Evolutionary conservation across 2,797 vertebrate genomes (phyloP), one percentile per base, ranked within the genome.

Genomic region (Catostomus latipinnis): DNA sequence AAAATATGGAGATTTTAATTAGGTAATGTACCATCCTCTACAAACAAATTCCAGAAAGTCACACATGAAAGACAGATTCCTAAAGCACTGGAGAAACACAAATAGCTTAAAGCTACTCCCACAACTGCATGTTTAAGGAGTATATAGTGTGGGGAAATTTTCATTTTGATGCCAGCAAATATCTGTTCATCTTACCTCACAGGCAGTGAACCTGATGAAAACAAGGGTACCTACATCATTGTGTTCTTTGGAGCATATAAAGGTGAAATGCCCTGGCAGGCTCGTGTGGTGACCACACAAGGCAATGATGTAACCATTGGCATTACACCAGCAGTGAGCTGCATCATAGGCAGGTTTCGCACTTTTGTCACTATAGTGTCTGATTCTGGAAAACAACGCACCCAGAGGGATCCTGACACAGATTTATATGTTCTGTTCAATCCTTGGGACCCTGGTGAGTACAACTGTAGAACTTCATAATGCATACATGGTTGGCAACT

Each of bases 361-460:
- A 88, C 93, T 6, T 96, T 95, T 0, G 67, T 97, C 11, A 93
- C 92, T 0, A 50, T 96, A 8, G 52, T 87, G 79, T 89, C 78
- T 6, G 82, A 76, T 1, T 76, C 67, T 0, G 94, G 94, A 14
- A 87, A 95, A 61, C 68, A 93, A 18, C 89, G 95, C 18, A 95
- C 94, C 7, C 81, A 0, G 0, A 90, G 93, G 69, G 87, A 95
- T 68, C 0, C 87, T 0, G 67, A 12, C 0, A 95, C 91, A 0
- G 95, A 97, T 82, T 68, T 95, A 0, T 98, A 98, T 63, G 83
- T 99, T 83, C 92, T 98, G 43, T 99, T 96, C 92, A 98, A 99
- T 58, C 92, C 96, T 72, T 98, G 97, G 96, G 93, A 91, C 84
- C 83, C 89, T 80, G 76, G 97, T 99, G 89, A 92, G 87, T 62